Percentiles rank a stretch among this genome's conserved stretches.
Conservation (phyloP, 2,888 invertebrate genomes). For the Leptodirus hochenwartii region DNA sequence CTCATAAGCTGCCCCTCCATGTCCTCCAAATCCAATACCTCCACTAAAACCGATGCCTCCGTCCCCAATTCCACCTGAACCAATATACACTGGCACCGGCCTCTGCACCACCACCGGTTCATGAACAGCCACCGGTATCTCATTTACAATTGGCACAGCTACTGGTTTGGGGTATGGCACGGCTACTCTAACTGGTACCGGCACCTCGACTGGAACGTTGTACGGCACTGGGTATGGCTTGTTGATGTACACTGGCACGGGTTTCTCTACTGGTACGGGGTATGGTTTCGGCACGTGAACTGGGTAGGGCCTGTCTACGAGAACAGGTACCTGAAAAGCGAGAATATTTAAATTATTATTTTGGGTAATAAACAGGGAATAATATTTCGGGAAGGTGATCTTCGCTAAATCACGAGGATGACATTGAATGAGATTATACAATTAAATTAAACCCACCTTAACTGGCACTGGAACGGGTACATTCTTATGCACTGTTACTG, state of each 20-base stretch:
- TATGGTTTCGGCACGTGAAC: slow-evolving; percentile 30
- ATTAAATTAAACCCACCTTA: too few species aligned
- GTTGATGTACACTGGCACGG: slow-evolving; percentile 30
- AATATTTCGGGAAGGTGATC: too few species aligned
- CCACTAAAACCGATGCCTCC: slow-evolving; percentile 9
- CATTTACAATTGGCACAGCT: slow-evolving; percentile 25
- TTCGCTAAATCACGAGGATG: too few species aligned
- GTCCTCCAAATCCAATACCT: slow-evolving; percentile 5
- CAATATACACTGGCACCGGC: slow-evolving; percentile 16
- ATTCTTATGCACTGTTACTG: slow-evolving; percentile 44
- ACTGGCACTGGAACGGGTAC: slow-evolving; percentile 30
- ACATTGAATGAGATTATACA: too few species aligned
- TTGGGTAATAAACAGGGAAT: too few species aligned
- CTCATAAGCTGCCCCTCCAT: slow-evolving; percentile 7
- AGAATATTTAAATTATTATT: too few species aligned
- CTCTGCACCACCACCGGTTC: slow-evolving; percentile 27
- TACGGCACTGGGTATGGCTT: slow-evolving; percentile 28
- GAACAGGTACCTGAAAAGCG: slow-evolving; percentile 17
- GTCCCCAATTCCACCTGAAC: slow-evolving; percentile 14
- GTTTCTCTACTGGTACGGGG: slow-evolving; percentile 30
- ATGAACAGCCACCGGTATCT: slow-evolving; percentile 27
- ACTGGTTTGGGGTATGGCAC: slow-evolving; percentile 18
- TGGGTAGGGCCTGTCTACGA: slow-evolving; percentile 25
- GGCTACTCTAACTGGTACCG: slow-evolving; percentile 17
- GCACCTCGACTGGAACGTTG: slow-evolving; percentile 25